These are phyloP conservation scores for Sebastes ruberrimus DNA, from an alignment of 2,797 vertebrate genomes.

Conservation along the genomic window DNA sequence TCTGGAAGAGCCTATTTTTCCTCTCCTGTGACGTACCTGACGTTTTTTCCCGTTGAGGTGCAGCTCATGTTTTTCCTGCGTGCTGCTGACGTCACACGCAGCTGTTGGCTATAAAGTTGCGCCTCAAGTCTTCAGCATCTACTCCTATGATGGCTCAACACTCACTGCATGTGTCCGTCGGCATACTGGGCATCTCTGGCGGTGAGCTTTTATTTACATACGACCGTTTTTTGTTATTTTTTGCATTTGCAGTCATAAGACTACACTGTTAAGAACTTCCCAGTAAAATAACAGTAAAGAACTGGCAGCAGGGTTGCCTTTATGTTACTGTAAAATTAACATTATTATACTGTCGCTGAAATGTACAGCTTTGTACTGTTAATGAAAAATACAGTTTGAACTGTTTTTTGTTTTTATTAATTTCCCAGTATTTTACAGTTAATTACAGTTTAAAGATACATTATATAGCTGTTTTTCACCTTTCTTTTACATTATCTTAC, in stretches of 20 bases:
- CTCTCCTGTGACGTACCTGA: background rate
- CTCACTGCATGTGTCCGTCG: constrained; percentile 80
- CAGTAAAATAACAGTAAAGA: no score
- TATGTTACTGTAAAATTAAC: no score
- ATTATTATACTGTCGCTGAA: no score
- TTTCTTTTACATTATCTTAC: no score
- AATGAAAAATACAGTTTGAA: no score
- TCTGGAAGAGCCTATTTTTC: rapidly evolving
- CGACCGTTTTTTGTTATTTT: background rate
- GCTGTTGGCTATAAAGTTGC: constrained; percentile 16
- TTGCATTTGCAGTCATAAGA: background rate
- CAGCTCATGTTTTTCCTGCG: background rate
- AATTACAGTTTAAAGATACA: no score
- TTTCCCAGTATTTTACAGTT: no score
- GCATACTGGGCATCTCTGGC: constrained; percentile 80
- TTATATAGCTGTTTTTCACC: no score
- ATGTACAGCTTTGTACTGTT: no score
- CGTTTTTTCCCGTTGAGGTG: background rate
- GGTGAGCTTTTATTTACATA: constrained; percentile 72
- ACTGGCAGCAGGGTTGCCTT: no score
- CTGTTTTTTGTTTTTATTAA: no score
- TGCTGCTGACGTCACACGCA: constrained; percentile 37
- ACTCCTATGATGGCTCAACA: constrained; percentile 51
- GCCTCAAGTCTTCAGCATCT: rapidly evolving
- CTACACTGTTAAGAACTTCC: no score